Base-by-base conservation (phyloP, 1,140 invertebrate genomes). In the Hydropsyche tenuis region DNA sequence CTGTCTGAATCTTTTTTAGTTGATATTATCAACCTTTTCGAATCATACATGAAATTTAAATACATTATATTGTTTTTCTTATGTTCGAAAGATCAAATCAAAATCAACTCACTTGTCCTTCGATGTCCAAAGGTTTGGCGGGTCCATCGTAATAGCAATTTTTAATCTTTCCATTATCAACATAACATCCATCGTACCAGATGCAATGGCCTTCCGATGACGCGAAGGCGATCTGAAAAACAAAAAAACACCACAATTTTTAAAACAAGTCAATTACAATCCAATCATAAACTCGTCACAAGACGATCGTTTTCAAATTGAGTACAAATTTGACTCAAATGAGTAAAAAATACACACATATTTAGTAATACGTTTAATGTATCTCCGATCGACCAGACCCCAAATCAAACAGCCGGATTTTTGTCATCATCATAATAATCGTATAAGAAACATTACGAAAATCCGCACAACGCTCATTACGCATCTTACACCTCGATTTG, bases 131-230 rank as follows among this genome's bases (percentile, higher is more conserved):
- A 14, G 83, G 79, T 78, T 90, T 89, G 0, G 93, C 84, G 0
- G 91, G 82, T 3, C 93, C 93, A 81, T 89, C 86, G 80, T 94
- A 94, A 0, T 79, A 78, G 81, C 92, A 94, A 82, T 94, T 92
- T 78, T 87, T 83, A 11, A 77, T 82, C 23, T 85, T 83, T 0
- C 46, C 42, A 0, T 25, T 9, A 12, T 86, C 79, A 0, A 60
- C 80, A 69, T 87, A 85, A 80, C 92, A 94, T 68, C 91, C 84
- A 6, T 89, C 92, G 80, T 93, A 94, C 93, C 92, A 94, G 14
- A 94, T 81, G 80, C 93, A 95, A 63, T 92, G 87, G 9, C 84
- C 86, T 46, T 85, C 82, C 5, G 77, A 78, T n/a, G 79, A 69
- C 9, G 76, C 77, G 20, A 78, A 25, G 5, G 11, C 77, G 64